These are phyloP conservation scores for Oncorhynchus tshawytscha DNA, from an alignment of 2,113 vertebrate genomes.

Conservation along the genomic window DNA sequence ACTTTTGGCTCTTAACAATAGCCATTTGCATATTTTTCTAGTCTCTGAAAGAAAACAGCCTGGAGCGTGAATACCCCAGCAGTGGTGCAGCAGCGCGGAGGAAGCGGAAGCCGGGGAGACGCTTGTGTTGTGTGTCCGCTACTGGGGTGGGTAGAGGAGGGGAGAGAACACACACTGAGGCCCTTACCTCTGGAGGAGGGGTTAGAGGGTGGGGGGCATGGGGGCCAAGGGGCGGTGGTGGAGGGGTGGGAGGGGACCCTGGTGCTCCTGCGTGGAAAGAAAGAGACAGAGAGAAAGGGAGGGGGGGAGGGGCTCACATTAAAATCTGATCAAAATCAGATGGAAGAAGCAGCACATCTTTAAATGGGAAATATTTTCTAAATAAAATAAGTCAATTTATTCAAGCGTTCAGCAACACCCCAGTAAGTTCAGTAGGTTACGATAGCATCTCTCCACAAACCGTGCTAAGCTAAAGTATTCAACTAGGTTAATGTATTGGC, in stretches of 20 bases:
- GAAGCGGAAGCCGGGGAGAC: conserved; percentile 66
- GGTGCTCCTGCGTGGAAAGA: neutral
- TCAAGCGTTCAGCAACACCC: neutral
- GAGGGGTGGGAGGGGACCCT: neutral
- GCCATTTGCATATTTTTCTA: conserved; percentile 81
- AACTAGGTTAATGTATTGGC: neutral
- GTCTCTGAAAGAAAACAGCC: conserved; percentile 76
- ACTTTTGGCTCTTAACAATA: conserved; percentile 67
- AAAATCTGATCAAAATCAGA: conserved; percentile 14
- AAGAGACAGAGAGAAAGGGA: neutral
- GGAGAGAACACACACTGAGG: conserved; percentile 16
- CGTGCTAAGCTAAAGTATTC: neutral
- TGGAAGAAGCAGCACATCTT: conserved; percentile 1
- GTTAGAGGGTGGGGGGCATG: conserved; percentile 7
- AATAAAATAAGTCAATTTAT: neutral
- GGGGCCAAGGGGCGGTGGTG: conserved; percentile 5
- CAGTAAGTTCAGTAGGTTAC: neutral
- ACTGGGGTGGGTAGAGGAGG: conserved; percentile 31
- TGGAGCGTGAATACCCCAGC: conserved; percentile 69
- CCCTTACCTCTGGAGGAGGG: conserved; percentile 55
- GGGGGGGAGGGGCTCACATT: conserved; percentile 15
- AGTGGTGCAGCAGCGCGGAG: conserved; percentile 51
- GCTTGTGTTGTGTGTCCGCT: conserved; percentile 42
- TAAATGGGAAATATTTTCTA: neutral
- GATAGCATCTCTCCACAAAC: neutral